Conservation (phyloP, 2,888 invertebrate species). For the Hesperia comma region DNA sequence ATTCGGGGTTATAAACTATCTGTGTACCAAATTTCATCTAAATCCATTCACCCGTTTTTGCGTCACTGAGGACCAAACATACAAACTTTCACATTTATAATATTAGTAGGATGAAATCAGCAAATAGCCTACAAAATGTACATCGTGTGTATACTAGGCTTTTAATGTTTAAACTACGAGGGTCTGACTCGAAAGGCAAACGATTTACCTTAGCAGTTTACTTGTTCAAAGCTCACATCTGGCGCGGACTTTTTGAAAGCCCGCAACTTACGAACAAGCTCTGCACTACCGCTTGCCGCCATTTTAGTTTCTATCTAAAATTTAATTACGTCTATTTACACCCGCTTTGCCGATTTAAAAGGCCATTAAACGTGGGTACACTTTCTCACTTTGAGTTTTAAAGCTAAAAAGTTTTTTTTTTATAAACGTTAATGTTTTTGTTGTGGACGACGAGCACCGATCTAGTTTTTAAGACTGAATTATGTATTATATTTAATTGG, state of each 20-base stretch:
- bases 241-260: conserved; percentile 27
- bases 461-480: too few species aligned
- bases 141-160: too few species aligned
- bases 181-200: conserved; percentile 1
- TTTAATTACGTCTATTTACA: conserved; percentile 56
- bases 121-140: too few species aligned
- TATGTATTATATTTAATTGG: too few species aligned
- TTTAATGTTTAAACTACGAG: conserved; percentile 9
- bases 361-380: conserved; percentile 56
- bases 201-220: conserved; percentile 29
- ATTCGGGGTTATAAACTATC: too few species aligned
- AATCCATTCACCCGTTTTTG: too few species aligned
- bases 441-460: too few species aligned
- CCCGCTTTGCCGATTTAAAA: conserved; percentile 55
- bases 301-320: conserved; percentile 47
- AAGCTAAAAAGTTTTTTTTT: not conserved
- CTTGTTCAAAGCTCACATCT: conserved; percentile 26
- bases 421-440: too few species aligned
- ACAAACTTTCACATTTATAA: too few species aligned
- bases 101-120: too few species aligned
- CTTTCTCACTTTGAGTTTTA: conserved; percentile 44
- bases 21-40: too few species aligned
- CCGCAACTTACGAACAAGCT: conserved; percentile 23
- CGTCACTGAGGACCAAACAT: too few species aligned
- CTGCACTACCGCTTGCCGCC: conserved; percentile 22